A percentile compares a stretch with the other conserved stretches of the same genome.
These are phyloP conservation scores for Scartelaos histophorus DNA, from an alignment of 2,113 vertebrate species.

Conservation along the genomic window DNA sequence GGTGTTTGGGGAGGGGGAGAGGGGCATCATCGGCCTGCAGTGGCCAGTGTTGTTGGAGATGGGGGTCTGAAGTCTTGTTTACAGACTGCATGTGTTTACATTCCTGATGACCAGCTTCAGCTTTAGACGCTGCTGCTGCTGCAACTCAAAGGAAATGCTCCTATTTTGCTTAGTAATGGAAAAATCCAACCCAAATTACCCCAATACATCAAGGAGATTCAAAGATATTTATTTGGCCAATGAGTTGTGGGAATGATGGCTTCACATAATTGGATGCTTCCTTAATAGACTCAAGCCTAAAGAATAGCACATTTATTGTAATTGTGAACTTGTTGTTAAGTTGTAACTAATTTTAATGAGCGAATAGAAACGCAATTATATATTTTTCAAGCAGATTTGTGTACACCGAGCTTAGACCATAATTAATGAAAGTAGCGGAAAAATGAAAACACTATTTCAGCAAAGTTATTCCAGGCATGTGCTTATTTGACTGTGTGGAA, in stretches of 20 bases:
- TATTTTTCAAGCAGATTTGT: background rate
- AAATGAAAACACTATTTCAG: background rate
- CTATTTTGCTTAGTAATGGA: conserved; percentile 79
- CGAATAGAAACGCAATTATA: background rate
- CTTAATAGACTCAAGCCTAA: conserved; percentile 48
- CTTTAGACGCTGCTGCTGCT: conserved; percentile 72
- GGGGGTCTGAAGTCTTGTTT: conserved; percentile 76
- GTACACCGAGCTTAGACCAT: background rate
- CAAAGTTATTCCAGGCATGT: background rate
- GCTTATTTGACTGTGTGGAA: background rate
- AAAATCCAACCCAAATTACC: conserved; percentile 71
- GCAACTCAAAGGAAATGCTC: conserved; percentile 76
- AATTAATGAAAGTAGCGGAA: background rate
- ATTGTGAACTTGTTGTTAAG: background rate
- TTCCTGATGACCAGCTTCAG: conserved; percentile 77
- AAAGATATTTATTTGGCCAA: conserved; percentile 71
- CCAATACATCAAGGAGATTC: conserved; percentile 63
- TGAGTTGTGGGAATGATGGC: conserved; percentile 57
- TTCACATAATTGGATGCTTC: conserved; percentile 61
- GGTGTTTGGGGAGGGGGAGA: conserved; percentile 43
- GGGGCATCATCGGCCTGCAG: conserved; percentile 70
- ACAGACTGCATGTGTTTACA: conserved; percentile 82
- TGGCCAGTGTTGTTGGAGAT: conserved; percentile 69
- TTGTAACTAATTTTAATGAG: background rate
- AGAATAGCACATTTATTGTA: conserved; percentile 33